Base-by-base conservation (phyloP, 1,140 invertebrate species). In the Microplitis mediator region DNA sequence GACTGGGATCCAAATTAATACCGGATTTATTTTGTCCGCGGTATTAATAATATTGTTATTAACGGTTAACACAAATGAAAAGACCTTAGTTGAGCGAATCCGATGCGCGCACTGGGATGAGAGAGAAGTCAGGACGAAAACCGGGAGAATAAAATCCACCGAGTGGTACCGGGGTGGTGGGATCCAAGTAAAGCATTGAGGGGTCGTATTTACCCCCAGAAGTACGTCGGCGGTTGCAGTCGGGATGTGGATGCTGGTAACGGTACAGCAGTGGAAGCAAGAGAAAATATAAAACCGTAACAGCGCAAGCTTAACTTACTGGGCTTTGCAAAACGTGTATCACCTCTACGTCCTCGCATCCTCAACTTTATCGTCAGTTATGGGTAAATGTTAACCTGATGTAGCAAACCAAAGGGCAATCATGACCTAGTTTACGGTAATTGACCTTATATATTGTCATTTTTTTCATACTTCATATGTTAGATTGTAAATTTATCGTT, bases 41-140 rank as follows among this genome's bases (percentile, higher is more conserved):
- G 39, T 45, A 45, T 45, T 5, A 45, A 45, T 45, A 45, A 45
- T 11, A 45, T 23, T 23, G 2, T 23, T 23, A 23, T 23, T 23
- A 45, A 45, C 5, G 11, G 39, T 45, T 45, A 45, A 45, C 39
- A 9, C 11, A 45, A 45, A 45, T 6, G 68, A 77, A 80, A 82
- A 80, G 84, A 85, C 82, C 78, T 82, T 83, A 79, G 82, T 84
- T 80, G 82, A 82, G 83, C 83, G 84, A 79, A 80, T 83, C 82
- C 80, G 79, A 79, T 83, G 81, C 81, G 83, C 83, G 79, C 80
- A 85, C 84, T 86, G 83, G 79, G 78, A 80, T 78, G 78, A 77
- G 79, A 78, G 77, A 81, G 39, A 77, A n/a, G 54, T 32, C 34
- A 8, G 68, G 58, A 66, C 52, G 16, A 66, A 70, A 45, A 50